Evolutionary conservation across 2,888 invertebrate genomes (phyloP), one percentile per base, ranked within the genome.

Genomic region (Dryobotodes eremita): DNA sequence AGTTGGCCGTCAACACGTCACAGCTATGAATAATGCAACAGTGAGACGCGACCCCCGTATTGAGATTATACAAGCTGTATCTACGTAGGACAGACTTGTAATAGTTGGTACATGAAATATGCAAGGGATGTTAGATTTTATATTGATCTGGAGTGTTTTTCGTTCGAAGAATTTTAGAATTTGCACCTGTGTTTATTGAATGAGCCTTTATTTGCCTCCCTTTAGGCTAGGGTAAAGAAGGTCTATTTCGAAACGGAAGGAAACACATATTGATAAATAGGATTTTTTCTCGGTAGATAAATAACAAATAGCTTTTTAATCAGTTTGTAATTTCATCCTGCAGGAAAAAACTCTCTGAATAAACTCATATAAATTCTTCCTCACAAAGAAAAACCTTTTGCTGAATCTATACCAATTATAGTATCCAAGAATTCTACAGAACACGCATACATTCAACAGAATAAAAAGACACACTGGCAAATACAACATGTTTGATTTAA

Each of bases 1-100:
- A 86, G 88, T 76, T 85, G 84, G 79, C 82, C 81, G 86, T 86
- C 85, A 83, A 86, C 90, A 84, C 84, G 84, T 85, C 84, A 87
- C 79, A 42, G 77, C 4, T 57, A 89, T 85, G 88, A 88, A 90
- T 88, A 86, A 88, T 89, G 88, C 88, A 89, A 53, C 53, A 84
- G 70, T 46, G 62, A 76, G 75, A 75, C 68, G 66, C 73, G 76
- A 71, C 82, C 80, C 76, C 70, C 69, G 73, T 83, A 84, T 88
- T 77, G 80, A 85, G 81, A 83, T 80, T 84, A 84, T 82, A 74
- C 78, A 75, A 77, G 53, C n/a, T 61, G 57, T 77, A 70, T 70
- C 61, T 59, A 62, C n/a, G 23, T 59, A 79, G 36, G 55, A 75
- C 61, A 59, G 13, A 53, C 75, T 75, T 75, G 55, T 80, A 55